phyloP scores from a whole-genome alignment of 23 tunicate species.

The Phallusia fumigata region DNA sequence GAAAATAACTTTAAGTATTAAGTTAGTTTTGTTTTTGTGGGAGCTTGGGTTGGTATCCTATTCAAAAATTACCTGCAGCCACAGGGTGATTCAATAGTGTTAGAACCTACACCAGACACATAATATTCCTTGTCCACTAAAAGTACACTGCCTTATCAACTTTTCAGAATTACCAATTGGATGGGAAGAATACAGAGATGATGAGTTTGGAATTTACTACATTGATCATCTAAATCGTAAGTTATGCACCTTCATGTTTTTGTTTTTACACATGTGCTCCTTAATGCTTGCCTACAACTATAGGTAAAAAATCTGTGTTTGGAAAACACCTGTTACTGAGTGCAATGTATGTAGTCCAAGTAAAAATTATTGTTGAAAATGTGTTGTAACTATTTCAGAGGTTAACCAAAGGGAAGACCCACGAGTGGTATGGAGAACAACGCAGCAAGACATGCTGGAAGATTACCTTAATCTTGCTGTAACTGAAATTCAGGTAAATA shows the following conservation, averaged over 20 bases:
- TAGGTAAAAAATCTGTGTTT: neutral
- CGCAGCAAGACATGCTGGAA: conserved; percentile 72
- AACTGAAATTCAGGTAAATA: conserved; percentile 47
- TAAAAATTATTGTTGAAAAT: neutral
- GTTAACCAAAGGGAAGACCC: conserved; percentile 92
- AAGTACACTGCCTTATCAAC: too few relatives aligned
- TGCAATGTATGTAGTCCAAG: neutral
- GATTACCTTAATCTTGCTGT: conserved; percentile 51
- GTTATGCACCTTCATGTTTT: neutral
- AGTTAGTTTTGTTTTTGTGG: too few relatives aligned
- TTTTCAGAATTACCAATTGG: conserved; percentile 78
- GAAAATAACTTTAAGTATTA: too few relatives aligned
- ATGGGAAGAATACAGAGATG: conserved; percentile 81
- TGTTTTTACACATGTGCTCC: neutral
- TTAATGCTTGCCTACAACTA: neutral
- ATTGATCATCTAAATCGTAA: conserved; percentile 81
- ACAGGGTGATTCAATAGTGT: too few relatives aligned
- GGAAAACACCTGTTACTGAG: neutral
- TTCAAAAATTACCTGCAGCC: too few relatives aligned
- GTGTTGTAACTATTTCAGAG: conserved; percentile 14
- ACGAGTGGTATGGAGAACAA: conserved; percentile 43
- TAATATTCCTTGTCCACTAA: too few relatives aligned
- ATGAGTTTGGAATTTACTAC: conserved; percentile 73
- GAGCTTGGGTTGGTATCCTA: too few relatives aligned
- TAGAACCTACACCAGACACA: too few relatives aligned